These are phyloP conservation scores for Malachius bipustulatus DNA, from an alignment of 2,888 invertebrate species.

Conservation along the genomic window DNA sequence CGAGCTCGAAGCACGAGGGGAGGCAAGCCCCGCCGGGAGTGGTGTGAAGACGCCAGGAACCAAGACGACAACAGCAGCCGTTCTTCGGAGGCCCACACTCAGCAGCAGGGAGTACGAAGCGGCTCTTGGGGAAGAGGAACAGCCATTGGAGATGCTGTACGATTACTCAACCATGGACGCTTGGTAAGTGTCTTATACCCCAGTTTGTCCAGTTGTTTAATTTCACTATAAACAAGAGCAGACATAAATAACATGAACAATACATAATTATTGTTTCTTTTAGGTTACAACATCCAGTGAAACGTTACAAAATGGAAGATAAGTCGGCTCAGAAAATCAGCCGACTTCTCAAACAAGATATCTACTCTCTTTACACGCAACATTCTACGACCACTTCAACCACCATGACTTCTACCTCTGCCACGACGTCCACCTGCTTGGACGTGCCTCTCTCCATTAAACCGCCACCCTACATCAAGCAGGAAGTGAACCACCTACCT, in stretches of 20 bases:
- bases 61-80: slow-evolving; percentile 15
- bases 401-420: too few species aligned
- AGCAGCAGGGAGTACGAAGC: slow-evolving; percentile 67
- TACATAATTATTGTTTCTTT: slow-evolving; percentile 10
- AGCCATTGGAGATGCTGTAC: slow-evolving; percentile 69
- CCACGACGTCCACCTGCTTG: slow-evolving; percentile 24
- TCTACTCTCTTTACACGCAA: slow-evolving; percentile 31
- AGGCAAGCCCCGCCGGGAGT: slow-evolving; percentile 19
- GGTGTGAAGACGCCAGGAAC: slow-evolving; percentile 17
- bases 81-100: slow-evolving; percentile 64
- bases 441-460: slow-evolving; percentile 21
- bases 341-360: slow-evolving; percentile 32
- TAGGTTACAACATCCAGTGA: slow-evolving; percentile 84
- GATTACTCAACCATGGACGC: slow-evolving; percentile 77
- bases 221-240: not conserved
- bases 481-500: slow-evolving; percentile 57
- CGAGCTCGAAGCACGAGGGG: slow-evolving; percentile 26
- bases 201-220: slow-evolving; percentile 8
- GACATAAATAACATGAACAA: not conserved
- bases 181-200: slow-evolving; percentile 55
- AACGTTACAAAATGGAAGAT: slow-evolving; percentile 62
- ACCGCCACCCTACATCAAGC: slow-evolving; percentile 27
- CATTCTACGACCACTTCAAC: slow-evolving; percentile 25
- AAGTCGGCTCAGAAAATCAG: slow-evolving; percentile 37
- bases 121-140: slow-evolving; percentile 69